These are phyloP conservation scores for Drosophila meridiana DNA, from an alignment of 2,888 invertebrate species.

Conservation along the genomic window DNA sequence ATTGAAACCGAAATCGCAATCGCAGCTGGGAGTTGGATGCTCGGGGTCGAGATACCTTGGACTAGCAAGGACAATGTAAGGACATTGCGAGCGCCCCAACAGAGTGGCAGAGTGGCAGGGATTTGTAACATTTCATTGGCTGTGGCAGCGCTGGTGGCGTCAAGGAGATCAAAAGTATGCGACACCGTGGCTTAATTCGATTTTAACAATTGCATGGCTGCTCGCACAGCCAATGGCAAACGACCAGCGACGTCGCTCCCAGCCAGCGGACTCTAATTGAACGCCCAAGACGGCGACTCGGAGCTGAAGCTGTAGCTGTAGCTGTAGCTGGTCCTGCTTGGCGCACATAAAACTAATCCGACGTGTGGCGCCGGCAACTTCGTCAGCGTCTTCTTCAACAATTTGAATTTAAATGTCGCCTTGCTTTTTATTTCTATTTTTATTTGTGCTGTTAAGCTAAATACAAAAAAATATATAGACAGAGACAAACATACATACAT, in stretches of 20 bases:
- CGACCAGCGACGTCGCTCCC: slow-evolving; percentile 24
- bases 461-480: slow-evolving; percentile 40
- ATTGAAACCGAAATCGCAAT: slow-evolving; percentile 71
- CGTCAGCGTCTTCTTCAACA: slow-evolving; percentile 77
- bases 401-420: slow-evolving; percentile 81
- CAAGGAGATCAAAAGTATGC: slow-evolving; percentile 80
- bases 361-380: slow-evolving; percentile 81
- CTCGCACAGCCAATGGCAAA: slow-evolving; percentile 72
- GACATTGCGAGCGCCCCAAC: slow-evolving; percentile 52
- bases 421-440: slow-evolving; percentile 58
- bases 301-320: slow-evolving; percentile 6
- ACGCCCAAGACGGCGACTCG: slow-evolving; percentile 36
- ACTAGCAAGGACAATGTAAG: slow-evolving; percentile 77
- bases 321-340: slow-evolving; percentile 44
- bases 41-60: slow-evolving; percentile 38
- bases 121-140: slow-evolving; percentile 78
- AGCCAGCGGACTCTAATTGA: slow-evolving; percentile 64
- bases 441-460: slow-evolving; percentile 64
- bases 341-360: slow-evolving; percentile 82
- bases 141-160: slow-evolving; percentile 52
- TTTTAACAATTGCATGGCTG: slow-evolving; percentile 78
- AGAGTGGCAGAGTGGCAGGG: slow-evolving; percentile 5
- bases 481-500: slow-evolving; percentile 9
- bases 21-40: slow-evolving; percentile 18
- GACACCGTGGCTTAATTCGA: slow-evolving; percentile 81